Percentiles rank a stretch among this genome's conserved stretches.
These are phyloP conservation scores for Limnephilus rhombicus DNA, from an alignment of 2,888 invertebrate genomes.

Conservation along the genomic window DNA sequence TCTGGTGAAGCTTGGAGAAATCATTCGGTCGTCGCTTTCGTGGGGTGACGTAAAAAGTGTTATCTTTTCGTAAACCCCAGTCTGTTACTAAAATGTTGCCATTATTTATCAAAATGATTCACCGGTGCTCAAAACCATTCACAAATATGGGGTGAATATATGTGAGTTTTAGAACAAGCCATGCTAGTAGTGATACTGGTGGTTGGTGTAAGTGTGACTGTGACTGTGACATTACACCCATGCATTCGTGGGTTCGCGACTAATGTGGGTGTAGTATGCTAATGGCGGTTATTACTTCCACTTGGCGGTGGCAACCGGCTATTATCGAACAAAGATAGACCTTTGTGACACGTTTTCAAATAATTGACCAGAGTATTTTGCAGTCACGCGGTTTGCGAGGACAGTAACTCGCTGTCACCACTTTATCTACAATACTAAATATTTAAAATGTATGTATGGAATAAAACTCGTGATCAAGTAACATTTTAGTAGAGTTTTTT, in stretches of 20 bases:
- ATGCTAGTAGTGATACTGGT: background rate
- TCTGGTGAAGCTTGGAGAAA: no score
- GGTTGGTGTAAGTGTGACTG: background rate
- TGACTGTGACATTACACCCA: background rate
- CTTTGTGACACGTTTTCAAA: constrained; percentile 44
- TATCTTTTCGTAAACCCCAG: no score
- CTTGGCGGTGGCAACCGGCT: constrained; percentile 54
- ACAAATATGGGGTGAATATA: background rate
- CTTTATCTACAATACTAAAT: no score
- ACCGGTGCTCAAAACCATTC: background rate
- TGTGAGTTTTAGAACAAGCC: background rate
- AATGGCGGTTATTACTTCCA: constrained; percentile 60
- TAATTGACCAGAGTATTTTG: constrained; percentile 19
- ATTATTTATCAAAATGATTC: background rate
- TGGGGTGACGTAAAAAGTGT: no score
- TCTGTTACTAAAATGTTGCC: no score
- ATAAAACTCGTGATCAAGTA: no score
- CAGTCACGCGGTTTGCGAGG: background rate
- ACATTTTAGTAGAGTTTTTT: no score
- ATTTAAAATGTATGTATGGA: no score
- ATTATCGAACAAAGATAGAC: constrained; percentile 60
- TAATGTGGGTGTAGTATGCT: constrained; percentile 30
- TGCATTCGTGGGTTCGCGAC: constrained; percentile 2
- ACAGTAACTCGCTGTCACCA: background rate
- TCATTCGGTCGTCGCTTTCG: no score